Percentiles rank a stretch among this genome's conserved stretches.
Conservation (phyloP, 1,140 invertebrate species). For the Dicyema japonicum region DNA sequence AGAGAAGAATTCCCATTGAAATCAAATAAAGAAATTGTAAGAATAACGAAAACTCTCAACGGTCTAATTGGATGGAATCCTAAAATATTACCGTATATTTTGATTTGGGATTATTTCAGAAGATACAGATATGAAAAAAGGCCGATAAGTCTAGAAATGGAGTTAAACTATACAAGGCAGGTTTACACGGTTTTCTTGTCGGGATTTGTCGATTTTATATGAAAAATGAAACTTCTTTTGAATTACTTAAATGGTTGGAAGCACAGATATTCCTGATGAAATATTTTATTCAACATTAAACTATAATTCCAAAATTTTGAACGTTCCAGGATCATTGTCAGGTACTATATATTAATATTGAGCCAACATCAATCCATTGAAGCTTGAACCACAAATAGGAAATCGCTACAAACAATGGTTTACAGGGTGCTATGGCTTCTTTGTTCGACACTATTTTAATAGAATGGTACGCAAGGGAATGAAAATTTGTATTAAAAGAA, state of each 20-base stretch:
- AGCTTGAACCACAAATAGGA: too few species aligned
- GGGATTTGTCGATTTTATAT: constrained; percentile 4
- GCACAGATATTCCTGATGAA: constrained; percentile 5
- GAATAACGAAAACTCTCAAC: constrained; percentile 9
- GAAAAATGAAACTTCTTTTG: neutral
- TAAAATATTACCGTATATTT: too few species aligned
- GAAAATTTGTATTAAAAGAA: constrained; percentile 6
- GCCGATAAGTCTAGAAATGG: too few species aligned
- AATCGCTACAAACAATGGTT: constrained; percentile 3
- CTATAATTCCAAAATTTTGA: constrained; percentile 4
- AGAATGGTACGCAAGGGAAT: constrained; percentile 8
- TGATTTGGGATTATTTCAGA: too few species aligned
- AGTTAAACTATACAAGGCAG: too few species aligned
- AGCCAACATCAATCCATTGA: neutral
- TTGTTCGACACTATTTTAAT: constrained; percentile 8
- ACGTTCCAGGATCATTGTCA: constrained; percentile 4
- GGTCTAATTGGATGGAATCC: constrained; percentile 9
- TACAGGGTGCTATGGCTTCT: neutral
- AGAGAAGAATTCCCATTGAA: constrained; percentile 8
- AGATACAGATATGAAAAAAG: too few species aligned
- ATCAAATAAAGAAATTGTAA: constrained; percentile 11
- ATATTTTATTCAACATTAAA: constrained; percentile 6
- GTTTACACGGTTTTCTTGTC: constrained; percentile 1
- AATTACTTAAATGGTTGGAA: constrained; percentile 2
- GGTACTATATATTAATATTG: neutral